Base-by-base conservation (phyloP, 2,888 invertebrate species). In the Catotricha subobsoleta region DNA sequence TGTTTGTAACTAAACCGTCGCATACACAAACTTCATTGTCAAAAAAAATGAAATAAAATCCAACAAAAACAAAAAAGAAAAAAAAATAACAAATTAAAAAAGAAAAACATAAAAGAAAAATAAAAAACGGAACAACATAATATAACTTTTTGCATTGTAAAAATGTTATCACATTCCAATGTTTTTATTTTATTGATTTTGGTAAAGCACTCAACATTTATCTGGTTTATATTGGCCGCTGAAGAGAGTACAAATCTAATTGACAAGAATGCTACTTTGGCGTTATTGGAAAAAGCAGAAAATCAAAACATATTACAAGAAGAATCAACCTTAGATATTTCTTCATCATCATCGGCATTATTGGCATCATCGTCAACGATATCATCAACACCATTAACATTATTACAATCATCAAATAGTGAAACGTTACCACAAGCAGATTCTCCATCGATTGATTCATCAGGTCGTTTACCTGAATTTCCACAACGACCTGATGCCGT, bases 141-240 rank as follows among this genome's bases (percentile, higher is more conserved):
- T n/a, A n/a, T n/a, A n/a, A n/a, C n/a, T n/a, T n/a, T n/a, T n/a
- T n/a, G n/a, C n/a, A n/a, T n/a, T n/a, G n/a, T n/a, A 23, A 40
- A 33, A 49, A 51, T 51, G 51, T 49, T 48, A 48, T 47, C 51
- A 48, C 47, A 50, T 50, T 50, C 49, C 47, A 50, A 51, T 46
- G 43, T 50, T 48, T 47, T 50, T 43, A 48, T 50, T 47, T 49
- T 48, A 45, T 46, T 51, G 42, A 48, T 50, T 48, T 45, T 51
- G 44, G 45, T 50, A 39, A 48, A 50, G 42, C 47, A 48, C 37
- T 47, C 43, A 43, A 49, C 45, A 43, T 47, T 49, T 38, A 47
- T 48, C 35, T 43, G 47, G 39, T 47, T 48, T 42, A 44, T 47
- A 46, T 48, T 48, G 41, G 48, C 51, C 44, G 36, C 16, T 36